Percentiles rank a stretch among this genome's conserved stretches.
Evolutionary conservation across 1,140 invertebrate species (phyloP).

Genomic region (Camponotus pennsylvanicus): DNA sequence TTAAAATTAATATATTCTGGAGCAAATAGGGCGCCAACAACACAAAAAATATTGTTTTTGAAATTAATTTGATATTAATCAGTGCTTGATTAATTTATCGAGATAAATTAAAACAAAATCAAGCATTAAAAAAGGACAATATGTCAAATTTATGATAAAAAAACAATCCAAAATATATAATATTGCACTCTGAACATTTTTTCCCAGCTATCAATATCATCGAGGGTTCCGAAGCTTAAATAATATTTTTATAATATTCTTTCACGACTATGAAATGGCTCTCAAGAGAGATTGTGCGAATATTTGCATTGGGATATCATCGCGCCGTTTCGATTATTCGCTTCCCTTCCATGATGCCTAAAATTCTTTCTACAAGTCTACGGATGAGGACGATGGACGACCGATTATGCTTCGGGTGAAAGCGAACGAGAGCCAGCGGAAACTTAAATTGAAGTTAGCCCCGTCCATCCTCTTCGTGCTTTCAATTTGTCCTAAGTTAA

Average conservation of each 20-base stretch:
- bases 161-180: background rate
- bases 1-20: slow-evolving; percentile 7
- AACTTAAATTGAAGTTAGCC: slow-evolving; percentile 69
- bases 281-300: background rate
- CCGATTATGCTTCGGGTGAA: slow-evolving; percentile 32
- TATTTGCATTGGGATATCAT: background rate
- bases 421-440: slow-evolving; percentile 40
- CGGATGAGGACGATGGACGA: background rate
- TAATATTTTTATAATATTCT: background rate
- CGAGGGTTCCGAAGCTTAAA: slow-evolving; percentile 8
- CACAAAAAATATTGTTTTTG: background rate
- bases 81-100: background rate
- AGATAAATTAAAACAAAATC: background rate
- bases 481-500: slow-evolving; percentile 78
- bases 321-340: background rate
- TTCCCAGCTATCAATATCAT: background rate
- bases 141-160: background rate
- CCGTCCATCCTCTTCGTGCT: slow-evolving; percentile 55
- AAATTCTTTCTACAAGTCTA: slow-evolving; percentile 12
- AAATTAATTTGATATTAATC: background rate
- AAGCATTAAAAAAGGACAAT: too few relatives aligned
- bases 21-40: background rate
- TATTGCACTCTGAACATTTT: background rate
- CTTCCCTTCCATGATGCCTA: background rate
- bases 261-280: background rate